Percentiles rank a stretch among this genome's conserved stretches.
Conservation (phyloP, 1,140 invertebrate genomes). For the Papilio glaucus region DNA sequence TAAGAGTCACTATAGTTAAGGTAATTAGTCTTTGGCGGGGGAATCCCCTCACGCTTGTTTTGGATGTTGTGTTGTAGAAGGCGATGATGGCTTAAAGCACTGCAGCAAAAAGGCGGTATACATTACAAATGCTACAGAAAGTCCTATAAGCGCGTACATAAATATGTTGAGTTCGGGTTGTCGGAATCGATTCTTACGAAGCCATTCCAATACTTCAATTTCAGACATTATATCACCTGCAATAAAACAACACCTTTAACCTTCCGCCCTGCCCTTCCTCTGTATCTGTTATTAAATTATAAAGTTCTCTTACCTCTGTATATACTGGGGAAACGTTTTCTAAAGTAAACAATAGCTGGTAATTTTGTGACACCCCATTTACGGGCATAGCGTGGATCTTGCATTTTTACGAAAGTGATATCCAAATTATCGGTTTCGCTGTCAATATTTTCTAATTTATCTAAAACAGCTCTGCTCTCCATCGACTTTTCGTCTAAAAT, state of each 20-base stretch:
- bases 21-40: constrained; percentile 37
- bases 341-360: constrained; percentile 96
- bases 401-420: constrained; percentile 97
- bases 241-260: constrained; percentile 47
- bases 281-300: background rate
- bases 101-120: constrained; percentile 96
- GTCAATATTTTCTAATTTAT: constrained; percentile 95
- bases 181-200: constrained; percentile 95
- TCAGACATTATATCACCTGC: constrained; percentile 92
- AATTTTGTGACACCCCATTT: constrained; percentile 98
- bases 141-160: constrained; percentile 95
- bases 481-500: constrained; percentile 90
- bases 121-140: constrained; percentile 92
- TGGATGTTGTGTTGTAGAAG: constrained; percentile 84
- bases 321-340: constrained; percentile 97
- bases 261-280: too few relatives aligned
- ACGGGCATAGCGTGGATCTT: constrained; percentile 94
- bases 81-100: constrained; percentile 89
- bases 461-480: constrained; percentile 91
- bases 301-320: constrained; percentile 89
- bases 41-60: constrained; percentile 85
- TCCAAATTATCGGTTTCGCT: constrained; percentile 96
- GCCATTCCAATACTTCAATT: constrained; percentile 95
- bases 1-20: constrained; percentile 37
- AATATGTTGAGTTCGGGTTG: constrained; percentile 97